A percentile compares a stretch with the other conserved stretches of the same genome.
phyloP scores from a whole-genome alignment of 2,888 invertebrate species.

The Dioctria rufipes region DNA sequence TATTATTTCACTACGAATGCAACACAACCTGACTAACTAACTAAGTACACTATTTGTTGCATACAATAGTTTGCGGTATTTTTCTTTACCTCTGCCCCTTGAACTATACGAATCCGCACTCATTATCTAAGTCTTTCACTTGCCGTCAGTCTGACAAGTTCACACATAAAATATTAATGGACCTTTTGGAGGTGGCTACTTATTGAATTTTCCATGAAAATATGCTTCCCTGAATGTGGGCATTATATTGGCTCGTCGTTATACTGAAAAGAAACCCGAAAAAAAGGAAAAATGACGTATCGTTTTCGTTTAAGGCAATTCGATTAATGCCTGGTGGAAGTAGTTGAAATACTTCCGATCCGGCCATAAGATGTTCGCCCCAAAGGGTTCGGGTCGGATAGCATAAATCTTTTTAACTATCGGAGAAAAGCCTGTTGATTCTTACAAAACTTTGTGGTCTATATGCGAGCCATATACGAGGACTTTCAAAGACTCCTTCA shows the following conservation, averaged over 20 bases:
- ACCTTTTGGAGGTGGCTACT: background rate
- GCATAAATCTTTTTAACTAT: slow-evolving; percentile 53
- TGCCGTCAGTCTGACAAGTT: slow-evolving; percentile 24
- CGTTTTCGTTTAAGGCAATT: slow-evolving; percentile 31
- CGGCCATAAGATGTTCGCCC: slow-evolving; percentile 19
- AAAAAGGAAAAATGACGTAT: slow-evolving; percentile 26
- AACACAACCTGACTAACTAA: no score
- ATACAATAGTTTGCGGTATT: no score
- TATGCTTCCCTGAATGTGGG: slow-evolving; percentile 2
- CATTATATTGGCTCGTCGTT: background rate
- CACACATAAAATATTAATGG: slow-evolving; percentile 40
- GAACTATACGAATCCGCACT: no score
- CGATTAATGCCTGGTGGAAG: slow-evolving; percentile 27
- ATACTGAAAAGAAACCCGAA: background rate
- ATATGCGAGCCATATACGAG: background rate
- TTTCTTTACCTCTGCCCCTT: no score
- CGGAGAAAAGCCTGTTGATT: slow-evolving; percentile 46
- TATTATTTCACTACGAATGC: no score
- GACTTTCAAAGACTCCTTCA: background rate
- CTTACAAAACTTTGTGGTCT: slow-evolving; percentile 12
- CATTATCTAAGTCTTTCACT: no score
- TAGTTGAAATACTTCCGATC: slow-evolving; percentile 39
- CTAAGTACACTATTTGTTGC: no score
- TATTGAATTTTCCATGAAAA: slow-evolving; percentile 15
- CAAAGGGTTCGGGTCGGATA: slow-evolving; percentile 32